Base-by-base conservation (phyloP, 2,113 vertebrate genomes). In the Hippocampus guttulatus region DNA sequence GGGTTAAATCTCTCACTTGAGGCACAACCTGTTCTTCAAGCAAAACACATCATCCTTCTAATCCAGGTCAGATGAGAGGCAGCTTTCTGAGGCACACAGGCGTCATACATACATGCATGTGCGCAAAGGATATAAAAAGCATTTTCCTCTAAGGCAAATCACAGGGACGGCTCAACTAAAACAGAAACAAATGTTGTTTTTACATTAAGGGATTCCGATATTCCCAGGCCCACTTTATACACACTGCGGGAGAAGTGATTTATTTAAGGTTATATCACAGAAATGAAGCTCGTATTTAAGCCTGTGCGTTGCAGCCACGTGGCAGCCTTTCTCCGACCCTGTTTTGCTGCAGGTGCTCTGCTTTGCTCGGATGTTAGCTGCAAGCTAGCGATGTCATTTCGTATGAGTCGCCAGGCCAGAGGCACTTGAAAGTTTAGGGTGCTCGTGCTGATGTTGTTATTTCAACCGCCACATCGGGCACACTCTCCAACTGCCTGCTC, bases 1-100 rank as follows among this genome's bases (percentile, higher is more conserved):
- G 74, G 79, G 89, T 84, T 78, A 85, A 88, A 89, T 85, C 65
- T 74, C 78, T 86, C 76, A 84, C 75, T 71, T 83, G 77, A 87
- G 85, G 82, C 85, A 81, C 70, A 89, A 84, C 77, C 78, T 77
- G 78, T 85, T 86, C 75, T 81, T 52, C 51, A 70, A 72, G 78
- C 79, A 78, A 79, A 68, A 77, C 5, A 57, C 57, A 73, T 70
- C 76, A 79, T 83, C 75, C 80, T 65, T 73, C 71, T 78, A 75
- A 82, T 85, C 74, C 81, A 80, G 83, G 85, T 90, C 84, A 88
- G 64, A 71, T 70, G 55, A 80, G 8, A 69, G 60, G 78, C 58
- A 68, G 62, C 68, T 67, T 62, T 66, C 64, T 38, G 73, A 78
- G 71, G 75, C 81, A 80, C 55, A 43, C 60, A 67, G 71, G 63